A percentile compares a stretch with the other conserved stretches of the same genome.
Conservation (phyloP, 2,797 vertebrate genomes). For the Ceryle rudis region DNA sequence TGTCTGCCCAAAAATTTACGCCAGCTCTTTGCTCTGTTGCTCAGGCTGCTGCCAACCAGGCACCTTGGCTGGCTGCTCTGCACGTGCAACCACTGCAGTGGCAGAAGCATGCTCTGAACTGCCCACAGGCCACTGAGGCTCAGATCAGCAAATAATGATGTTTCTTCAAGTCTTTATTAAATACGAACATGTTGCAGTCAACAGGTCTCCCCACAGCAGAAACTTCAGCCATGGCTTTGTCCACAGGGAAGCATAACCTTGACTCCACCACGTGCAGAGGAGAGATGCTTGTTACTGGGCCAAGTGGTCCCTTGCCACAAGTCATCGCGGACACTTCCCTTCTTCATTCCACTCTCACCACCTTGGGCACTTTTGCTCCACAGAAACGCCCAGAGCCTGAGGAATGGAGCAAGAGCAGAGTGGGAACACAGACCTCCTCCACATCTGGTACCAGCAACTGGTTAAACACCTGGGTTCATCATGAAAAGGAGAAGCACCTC, state of each 20-base stretch:
- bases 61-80: accelerated
- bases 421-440: neutral
- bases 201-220: neutral
- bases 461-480: neutral
- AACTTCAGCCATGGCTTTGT: neutral
- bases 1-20: neutral
- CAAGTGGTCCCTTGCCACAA: accelerated
- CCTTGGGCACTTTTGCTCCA: accelerated
- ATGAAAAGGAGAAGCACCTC: accelerated
- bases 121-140: neutral
- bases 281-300: neutral
- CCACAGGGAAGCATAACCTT: accelerated
- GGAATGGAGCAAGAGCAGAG: neutral
- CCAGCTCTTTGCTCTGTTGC: neutral
- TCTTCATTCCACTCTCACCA: neutral
- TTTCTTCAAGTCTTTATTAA: neutral
- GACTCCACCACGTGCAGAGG: neutral
- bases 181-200: neutral
- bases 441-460: accelerated
- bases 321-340: neutral
- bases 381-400: neutral
- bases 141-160: neutral
- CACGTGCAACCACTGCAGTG: accelerated
- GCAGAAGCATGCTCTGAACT: neutral
- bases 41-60: neutral